phyloP scores from a whole-genome alignment of 2,113 vertebrate genomes.

The Sorex fumeus region DNA sequence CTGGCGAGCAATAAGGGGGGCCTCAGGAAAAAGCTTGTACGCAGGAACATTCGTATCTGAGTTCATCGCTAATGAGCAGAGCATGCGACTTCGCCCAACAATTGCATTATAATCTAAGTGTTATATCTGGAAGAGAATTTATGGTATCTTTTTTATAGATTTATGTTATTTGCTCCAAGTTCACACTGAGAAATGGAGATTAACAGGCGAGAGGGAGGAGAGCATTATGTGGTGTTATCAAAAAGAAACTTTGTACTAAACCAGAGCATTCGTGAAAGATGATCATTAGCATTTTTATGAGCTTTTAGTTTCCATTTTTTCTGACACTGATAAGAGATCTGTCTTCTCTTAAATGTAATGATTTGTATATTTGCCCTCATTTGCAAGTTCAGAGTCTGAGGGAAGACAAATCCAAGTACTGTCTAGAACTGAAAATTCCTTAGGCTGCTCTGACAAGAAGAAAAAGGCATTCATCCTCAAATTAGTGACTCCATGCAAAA shows the following conservation, averaged over 20 bases:
- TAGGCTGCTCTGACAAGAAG: constrained; percentile 66
- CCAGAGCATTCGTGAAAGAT: constrained; percentile 60
- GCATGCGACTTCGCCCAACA: constrained; percentile 68
- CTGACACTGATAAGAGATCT: constrained; percentile 78
- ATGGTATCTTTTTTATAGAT: constrained; percentile 80
- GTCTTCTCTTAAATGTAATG: constrained; percentile 80
- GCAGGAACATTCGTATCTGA: constrained; percentile 29
- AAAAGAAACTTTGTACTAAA: constrained; percentile 73
- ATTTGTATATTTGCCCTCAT: constrained; percentile 78
- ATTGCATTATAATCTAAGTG: constrained; percentile 75
- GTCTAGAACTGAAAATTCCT: constrained; percentile 76
- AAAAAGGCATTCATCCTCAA: constrained; percentile 77
- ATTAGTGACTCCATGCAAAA: constrained; percentile 69
- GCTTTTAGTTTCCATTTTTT: constrained; percentile 78
- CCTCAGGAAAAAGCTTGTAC: constrained; percentile 4
- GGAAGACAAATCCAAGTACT: constrained; percentile 78
- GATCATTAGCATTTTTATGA: constrained; percentile 85
- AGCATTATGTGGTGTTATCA: constrained; percentile 57
- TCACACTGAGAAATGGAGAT: constrained; percentile 76
- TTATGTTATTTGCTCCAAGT: constrained; percentile 71
- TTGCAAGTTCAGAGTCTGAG: constrained; percentile 76
- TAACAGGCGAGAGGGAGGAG: constrained; percentile 48
- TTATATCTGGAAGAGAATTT: constrained; percentile 77
- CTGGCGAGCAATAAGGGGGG: background rate
- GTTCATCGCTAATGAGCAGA: constrained; percentile 72